Percentiles rank a stretch among this genome's conserved stretches.
Conservation (phyloP, 2,888 invertebrate genomes). For the Tetragnatha montana region DNA sequence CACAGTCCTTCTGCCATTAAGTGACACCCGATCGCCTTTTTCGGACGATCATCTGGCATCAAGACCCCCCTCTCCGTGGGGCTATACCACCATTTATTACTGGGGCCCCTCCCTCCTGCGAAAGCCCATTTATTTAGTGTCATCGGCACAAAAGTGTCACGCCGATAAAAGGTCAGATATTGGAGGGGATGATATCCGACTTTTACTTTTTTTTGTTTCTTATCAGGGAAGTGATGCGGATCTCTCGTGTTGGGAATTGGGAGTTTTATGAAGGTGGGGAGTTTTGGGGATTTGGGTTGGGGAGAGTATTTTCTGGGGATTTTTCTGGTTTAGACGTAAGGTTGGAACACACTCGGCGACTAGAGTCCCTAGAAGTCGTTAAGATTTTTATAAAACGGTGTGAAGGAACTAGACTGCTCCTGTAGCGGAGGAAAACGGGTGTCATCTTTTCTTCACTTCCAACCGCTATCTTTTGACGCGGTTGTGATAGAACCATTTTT, state of each 20-base stretch:
- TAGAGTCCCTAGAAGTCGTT: too few species aligned
- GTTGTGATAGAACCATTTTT: too few species aligned
- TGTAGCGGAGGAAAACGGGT: too few species aligned
- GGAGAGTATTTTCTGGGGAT: too few species aligned
- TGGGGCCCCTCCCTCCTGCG: neutral
- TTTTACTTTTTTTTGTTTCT: neutral
- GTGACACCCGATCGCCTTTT: neutral
- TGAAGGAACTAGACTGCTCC: too few species aligned
- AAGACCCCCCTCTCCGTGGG: neutral
- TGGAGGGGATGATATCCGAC: neutral
- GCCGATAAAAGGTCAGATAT: slow-evolving; percentile 29
- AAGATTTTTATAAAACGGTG: too few species aligned
- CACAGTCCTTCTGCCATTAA: neutral
- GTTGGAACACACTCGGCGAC: too few species aligned
- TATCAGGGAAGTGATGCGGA: neutral
- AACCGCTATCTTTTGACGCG: too few species aligned
- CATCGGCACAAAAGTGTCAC: slow-evolving; percentile 32
- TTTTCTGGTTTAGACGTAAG: too few species aligned
- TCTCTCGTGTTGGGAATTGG: neutral
- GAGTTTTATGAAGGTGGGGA: too few species aligned
- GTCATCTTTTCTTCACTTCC: too few species aligned
- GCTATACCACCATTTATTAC: neutral
- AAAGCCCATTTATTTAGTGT: slow-evolving; percentile 20
- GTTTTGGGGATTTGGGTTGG: too few species aligned
- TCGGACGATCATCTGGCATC: neutral